These are phyloP conservation scores for Drusus annulatus DNA, from an alignment of 1,140 invertebrate genomes.

Conservation along the genomic window DNA sequence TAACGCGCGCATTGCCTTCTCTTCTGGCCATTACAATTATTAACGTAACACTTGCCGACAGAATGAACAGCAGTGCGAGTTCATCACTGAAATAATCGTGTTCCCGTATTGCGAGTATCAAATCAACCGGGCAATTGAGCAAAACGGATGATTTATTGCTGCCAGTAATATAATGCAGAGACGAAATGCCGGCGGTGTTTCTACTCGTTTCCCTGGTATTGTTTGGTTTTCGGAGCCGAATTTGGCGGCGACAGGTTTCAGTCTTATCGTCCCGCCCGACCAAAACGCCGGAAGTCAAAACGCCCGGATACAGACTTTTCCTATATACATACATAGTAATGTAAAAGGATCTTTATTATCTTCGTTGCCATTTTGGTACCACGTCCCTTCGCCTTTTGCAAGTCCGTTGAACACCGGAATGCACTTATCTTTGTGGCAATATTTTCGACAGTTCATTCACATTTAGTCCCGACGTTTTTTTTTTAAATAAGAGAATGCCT, in stretches of 20 bases:
- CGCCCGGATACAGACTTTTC: constrained; percentile 32
- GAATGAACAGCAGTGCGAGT: neutral
- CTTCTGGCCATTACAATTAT: no score
- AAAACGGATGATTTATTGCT: neutral
- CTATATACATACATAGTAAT: constrained; percentile 27
- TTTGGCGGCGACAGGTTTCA: neutral
- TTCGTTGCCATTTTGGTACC: constrained; percentile 27
- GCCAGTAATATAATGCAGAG: no score
- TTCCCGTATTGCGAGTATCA: neutral
- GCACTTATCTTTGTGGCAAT: neutral
- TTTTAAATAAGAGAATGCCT: neutral
- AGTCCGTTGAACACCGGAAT: constrained; percentile 20
- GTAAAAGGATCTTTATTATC: constrained; percentile 36
- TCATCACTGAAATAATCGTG: neutral
- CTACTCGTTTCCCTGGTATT: neutral
- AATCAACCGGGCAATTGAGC: neutral
- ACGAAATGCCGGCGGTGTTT: neutral
- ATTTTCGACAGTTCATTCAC: constrained; percentile 30
- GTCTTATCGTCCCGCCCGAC: constrained; percentile 14
- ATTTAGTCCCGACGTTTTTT: neutral
- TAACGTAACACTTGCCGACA: neutral
- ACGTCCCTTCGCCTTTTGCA: constrained; percentile 11
- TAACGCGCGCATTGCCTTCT: neutral
- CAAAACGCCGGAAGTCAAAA: constrained; percentile 28
- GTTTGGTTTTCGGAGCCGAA: neutral